These are phyloP conservation scores for Agonopterix arenella DNA, from an alignment of 2,888 invertebrate species.

Conservation along the genomic window DNA sequence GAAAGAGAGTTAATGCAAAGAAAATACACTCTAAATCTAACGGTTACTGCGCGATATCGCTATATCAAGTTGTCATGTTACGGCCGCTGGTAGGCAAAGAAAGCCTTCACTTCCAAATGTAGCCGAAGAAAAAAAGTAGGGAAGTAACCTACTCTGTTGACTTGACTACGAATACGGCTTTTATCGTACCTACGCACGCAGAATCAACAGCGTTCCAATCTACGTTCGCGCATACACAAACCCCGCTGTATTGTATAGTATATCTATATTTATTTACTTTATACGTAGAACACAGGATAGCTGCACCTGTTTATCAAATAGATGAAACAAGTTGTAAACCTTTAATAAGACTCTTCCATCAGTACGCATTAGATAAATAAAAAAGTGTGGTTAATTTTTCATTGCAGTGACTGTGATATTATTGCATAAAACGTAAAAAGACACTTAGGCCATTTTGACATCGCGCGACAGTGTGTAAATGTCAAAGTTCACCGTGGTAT, in stretches of 20 bases:
- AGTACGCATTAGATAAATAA: neutral
- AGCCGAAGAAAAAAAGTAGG: too few species aligned
- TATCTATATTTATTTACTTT: constrained; percentile 31
- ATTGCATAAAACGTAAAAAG: constrained; percentile 25
- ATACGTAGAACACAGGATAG: constrained; percentile 3
- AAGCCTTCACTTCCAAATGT: too few species aligned
- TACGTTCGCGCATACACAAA: constrained; percentile 33
- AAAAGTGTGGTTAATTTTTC: neutral
- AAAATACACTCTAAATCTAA: too few species aligned
- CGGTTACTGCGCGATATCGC: too few species aligned
- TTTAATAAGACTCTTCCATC: too few species aligned
- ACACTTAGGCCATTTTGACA: constrained; percentile 43
- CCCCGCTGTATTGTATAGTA: constrained; percentile 12
- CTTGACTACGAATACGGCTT: constrained; percentile 39
- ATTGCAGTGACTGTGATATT: constrained; percentile 6
- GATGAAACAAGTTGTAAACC: too few species aligned
- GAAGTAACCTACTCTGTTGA: too few species aligned
- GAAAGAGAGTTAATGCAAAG: too few species aligned
- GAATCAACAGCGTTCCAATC: constrained; percentile 58
- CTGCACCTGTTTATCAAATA: constrained; percentile 1
- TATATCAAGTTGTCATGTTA: too few species aligned
- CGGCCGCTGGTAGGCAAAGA: too few species aligned
- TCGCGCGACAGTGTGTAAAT: constrained; percentile 41
- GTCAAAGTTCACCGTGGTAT: constrained; percentile 60
- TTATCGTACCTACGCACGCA: constrained; percentile 30